A percentile compares a stretch with the other conserved stretches of the same genome.
These are phyloP conservation scores for Acanthosepion pharaonis DNA, from an alignment of 2,888 invertebrate genomes.

Conservation along the genomic window DNA sequence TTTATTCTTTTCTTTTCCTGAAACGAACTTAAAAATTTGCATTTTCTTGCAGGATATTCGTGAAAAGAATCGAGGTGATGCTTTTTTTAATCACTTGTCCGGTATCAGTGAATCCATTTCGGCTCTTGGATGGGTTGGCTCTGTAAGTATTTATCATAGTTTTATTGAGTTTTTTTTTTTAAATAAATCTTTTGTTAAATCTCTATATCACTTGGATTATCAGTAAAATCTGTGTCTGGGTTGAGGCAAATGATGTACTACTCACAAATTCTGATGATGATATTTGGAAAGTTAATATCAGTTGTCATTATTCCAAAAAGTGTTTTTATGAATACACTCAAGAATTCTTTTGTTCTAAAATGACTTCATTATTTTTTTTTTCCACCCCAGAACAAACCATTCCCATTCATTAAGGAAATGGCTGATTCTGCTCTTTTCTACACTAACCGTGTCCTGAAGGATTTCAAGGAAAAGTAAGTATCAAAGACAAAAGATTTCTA, in stretches of 20 bases:
- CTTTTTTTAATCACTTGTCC: slow-evolving; percentile 93
- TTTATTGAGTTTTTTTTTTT: neutral
- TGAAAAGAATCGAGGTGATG: slow-evolving; percentile 89
- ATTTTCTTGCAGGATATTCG: slow-evolving; percentile 83
- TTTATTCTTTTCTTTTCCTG: too few relatives aligned
- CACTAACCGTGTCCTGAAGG: slow-evolving; percentile 96
- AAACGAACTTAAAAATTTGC: neutral
- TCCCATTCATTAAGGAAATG: slow-evolving; percentile 98
- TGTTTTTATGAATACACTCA: neutral
- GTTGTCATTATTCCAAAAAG: neutral
- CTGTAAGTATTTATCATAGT: slow-evolving; percentile 77
- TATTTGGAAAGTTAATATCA: too few relatives aligned
- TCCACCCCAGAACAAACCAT: slow-evolving; percentile 80
- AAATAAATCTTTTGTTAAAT: neutral
- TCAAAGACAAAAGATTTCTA: neutral
- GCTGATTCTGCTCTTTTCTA: slow-evolving; percentile 98
- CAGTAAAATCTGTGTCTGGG: too few relatives aligned
- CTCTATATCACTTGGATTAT: too few relatives aligned
- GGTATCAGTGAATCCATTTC: slow-evolving; percentile 96
- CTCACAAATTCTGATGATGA: too few relatives aligned
- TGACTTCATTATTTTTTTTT: slow-evolving; percentile 79
- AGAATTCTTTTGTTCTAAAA: slow-evolving; percentile 55
- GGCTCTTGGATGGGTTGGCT: slow-evolving; percentile 96
- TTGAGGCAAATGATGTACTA: too few relatives aligned
- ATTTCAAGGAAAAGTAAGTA: slow-evolving; percentile 92